phyloP scores from a whole-genome alignment of 2,888 invertebrate species.

The Adelognathus sp. region DNA sequence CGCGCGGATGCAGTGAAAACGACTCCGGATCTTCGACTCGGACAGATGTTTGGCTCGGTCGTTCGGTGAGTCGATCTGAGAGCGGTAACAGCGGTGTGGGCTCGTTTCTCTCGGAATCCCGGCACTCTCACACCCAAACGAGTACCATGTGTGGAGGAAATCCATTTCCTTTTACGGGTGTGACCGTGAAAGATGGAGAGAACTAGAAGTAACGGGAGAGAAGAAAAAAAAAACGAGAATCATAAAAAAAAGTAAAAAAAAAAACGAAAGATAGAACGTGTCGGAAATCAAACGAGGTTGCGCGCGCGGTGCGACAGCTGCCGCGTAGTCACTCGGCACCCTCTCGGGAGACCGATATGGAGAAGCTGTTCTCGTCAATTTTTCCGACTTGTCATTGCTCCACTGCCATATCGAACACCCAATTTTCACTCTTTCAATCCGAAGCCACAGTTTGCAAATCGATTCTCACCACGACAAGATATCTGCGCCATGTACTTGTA shows the following conservation, averaged over 20 bases:
- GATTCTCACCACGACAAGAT: no score
- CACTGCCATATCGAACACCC: not conserved
- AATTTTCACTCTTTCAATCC: not conserved
- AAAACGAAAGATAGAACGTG: constrained; percentile 63
- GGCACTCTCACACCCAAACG: constrained; percentile 68
- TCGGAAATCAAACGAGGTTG: constrained; percentile 51
- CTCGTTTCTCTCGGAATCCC: constrained; percentile 49
- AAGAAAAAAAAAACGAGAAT: not conserved
- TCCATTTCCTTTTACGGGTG: constrained; percentile 77
- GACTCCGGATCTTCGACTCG: constrained; percentile 53
- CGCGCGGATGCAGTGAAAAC: constrained; percentile 29
- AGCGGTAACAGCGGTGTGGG: constrained; percentile 22
- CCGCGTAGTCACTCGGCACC: not conserved
- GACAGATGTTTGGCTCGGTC: constrained; percentile 64
- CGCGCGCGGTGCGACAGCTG: constrained; percentile 53
- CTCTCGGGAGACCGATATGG: constrained; percentile 3
- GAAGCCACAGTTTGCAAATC: not conserved
- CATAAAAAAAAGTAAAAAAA: constrained; percentile 59
- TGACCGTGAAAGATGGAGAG: constrained; percentile 54
- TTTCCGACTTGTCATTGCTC: constrained; percentile 22
- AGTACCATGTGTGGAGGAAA: constrained; percentile 79
- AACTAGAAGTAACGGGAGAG: not conserved
- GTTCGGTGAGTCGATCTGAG: constrained; percentile 31
- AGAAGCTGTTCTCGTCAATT: constrained; percentile 8
- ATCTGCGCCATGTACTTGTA: not conserved